Evolutionary conservation across 2,113 vertebrate species (phyloP).

Genomic region (Psittacula cyanocephala): DNA sequence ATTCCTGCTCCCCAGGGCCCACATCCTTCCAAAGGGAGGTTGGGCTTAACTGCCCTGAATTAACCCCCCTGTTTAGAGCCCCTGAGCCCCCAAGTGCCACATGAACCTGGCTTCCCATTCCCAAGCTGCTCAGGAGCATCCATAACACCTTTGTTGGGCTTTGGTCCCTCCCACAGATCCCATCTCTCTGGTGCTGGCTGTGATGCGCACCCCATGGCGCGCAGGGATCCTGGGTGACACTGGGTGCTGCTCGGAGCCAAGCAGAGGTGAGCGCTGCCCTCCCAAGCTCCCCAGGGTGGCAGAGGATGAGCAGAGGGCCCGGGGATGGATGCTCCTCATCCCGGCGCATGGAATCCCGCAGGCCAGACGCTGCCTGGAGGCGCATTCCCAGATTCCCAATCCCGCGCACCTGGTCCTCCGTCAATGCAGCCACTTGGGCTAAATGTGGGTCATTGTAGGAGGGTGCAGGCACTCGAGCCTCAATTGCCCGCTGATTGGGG

Average conservation of each 20-base stretch:
- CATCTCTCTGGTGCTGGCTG: fast-evolving
- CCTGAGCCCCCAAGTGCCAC: neutral
- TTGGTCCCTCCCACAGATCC: neutral
- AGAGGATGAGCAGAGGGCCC: neutral
- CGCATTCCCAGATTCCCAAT: slow-evolving; percentile 28
- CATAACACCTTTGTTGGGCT: fast-evolving
- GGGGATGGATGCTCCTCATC: neutral
- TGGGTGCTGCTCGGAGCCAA: neutral
- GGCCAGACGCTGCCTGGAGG: neutral
- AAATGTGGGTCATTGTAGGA: slow-evolving; percentile 64
- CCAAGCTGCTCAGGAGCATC: neutral
- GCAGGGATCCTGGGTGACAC: neutral
- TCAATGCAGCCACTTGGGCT: slow-evolving; percentile 65
- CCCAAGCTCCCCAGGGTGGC: neutral
- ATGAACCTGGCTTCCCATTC: neutral
- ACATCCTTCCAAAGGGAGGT: neutral
- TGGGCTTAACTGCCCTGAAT: neutral
- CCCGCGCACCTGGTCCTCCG: slow-evolving; percentile 50
- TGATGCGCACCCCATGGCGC: neutral
- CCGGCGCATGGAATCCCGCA: neutral
- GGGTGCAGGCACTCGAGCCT: slow-evolving; percentile 54
- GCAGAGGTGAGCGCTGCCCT: neutral
- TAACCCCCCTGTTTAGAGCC: neutral
- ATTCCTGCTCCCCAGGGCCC: fast-evolving
- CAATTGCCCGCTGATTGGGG: slow-evolving; percentile 68